These are phyloP conservation scores for Mustela erminea DNA, from an alignment of 2,797 vertebrate species.

Conservation along the genomic window DNA sequence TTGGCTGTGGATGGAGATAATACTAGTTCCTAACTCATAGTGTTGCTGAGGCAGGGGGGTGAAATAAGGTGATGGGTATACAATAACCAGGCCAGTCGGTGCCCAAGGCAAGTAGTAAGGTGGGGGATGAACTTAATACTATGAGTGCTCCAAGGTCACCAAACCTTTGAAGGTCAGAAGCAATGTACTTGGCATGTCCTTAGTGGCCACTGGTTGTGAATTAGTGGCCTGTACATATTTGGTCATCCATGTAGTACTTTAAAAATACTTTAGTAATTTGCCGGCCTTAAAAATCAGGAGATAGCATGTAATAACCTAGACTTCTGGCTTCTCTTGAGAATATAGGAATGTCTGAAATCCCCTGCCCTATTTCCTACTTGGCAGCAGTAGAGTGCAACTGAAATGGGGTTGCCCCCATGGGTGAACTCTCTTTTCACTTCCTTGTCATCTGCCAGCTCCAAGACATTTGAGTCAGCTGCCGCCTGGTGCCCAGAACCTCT, in stretches of 20 bases:
- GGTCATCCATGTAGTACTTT: neutral
- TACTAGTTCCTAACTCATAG: neutral
- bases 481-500: neutral
- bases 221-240: neutral
- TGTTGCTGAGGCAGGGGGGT: too few species aligned
- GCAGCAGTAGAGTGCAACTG: neutral
- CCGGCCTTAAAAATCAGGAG: constrained; percentile 6
- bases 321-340: constrained; percentile 39
- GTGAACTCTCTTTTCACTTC: neutral
- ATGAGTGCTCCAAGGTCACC: neutral
- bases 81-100: neutral
- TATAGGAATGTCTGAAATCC: neutral
- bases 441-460: neutral
- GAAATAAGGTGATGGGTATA: neutral
- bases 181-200: too few species aligned
- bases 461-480: neutral
- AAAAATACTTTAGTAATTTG: neutral
- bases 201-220: neutral
- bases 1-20: neutral
- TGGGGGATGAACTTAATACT: neutral
- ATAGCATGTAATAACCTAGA: neutral
- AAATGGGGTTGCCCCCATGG: neutral
- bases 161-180: neutral
- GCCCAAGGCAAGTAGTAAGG: neutral
- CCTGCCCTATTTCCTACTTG: neutral